A percentile compares a stretch with the other conserved stretches of the same genome.
Evolutionary conservation across 1,140 invertebrate species (phyloP).

Genomic region (Oedothorax gibbosus): DNA sequence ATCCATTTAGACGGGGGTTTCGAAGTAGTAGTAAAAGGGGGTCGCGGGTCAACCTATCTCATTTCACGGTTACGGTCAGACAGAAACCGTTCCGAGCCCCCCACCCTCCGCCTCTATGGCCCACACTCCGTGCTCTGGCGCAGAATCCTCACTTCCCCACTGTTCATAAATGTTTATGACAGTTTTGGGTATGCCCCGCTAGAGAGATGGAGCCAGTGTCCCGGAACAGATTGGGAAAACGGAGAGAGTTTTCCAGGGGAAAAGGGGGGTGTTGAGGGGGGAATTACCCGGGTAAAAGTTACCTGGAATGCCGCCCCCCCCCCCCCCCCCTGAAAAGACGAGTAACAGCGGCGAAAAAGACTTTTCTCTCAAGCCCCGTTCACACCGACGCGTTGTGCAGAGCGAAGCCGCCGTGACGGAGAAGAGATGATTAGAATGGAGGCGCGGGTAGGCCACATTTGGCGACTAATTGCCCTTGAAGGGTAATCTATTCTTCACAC

Average conservation of each 20-base stretch:
- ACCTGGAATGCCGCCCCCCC: constrained; percentile 55
- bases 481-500: background rate
- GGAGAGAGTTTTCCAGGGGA: background rate
- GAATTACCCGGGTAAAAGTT: constrained; percentile 60
- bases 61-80: constrained; percentile 61
- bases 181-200: constrained; percentile 59
- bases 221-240: constrained; percentile 58
- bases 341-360: constrained; percentile 43
- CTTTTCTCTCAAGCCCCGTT: constrained; percentile 33
- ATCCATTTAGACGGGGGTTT: constrained; percentile 50
- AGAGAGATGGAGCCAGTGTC: constrained; percentile 55
- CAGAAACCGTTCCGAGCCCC: constrained; percentile 19
- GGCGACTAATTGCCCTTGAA: constrained; percentile 1
- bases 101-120: background rate
- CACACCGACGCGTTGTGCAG: constrained; percentile 25
- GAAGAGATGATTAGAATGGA: constrained; percentile 33
- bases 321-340: background rate
- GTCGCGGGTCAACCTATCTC: constrained; percentile 60
- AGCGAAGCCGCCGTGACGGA: constrained; percentile 52
- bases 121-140: background rate
- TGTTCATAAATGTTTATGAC: constrained; percentile 61
- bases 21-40: constrained; percentile 23
- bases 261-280: constrained; percentile 9
- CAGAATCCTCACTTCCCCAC: constrained; percentile 20
- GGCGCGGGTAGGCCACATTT: constrained; percentile 12